Base-by-base conservation (phyloP, 2,888 invertebrate species). In the Phyllotreta cruciferae region DNA sequence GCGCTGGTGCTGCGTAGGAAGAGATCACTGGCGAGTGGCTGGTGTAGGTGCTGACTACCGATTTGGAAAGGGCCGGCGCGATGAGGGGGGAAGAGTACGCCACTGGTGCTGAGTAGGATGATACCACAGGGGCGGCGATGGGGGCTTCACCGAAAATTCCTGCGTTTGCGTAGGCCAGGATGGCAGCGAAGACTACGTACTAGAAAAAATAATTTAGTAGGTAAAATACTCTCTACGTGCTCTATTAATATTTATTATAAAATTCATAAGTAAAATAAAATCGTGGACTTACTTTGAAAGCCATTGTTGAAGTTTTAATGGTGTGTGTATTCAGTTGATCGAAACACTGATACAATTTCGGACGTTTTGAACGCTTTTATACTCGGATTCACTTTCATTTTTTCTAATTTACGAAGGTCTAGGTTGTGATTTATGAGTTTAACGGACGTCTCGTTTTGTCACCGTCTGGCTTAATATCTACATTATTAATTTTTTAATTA, bases 111-210 rank as follows among this genome's bases (percentile, higher is more conserved):
- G 47, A 47, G 53, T 74, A 72, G 10, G 73, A 71, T 61, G 75
- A 74, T 6, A 73, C 71, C 36, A 81, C 81, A 66, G 82, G 83
- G 24, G 83, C 78, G 44, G 77, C 74, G 50, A 75, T 74, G 66
- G 67, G 64, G 49, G 72, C 73, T 56, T 77, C 72, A 49, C 66
- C 63, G 13, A 87, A 77, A 72, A 84, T 77, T 68, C 89, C 88
- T 60, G 88, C 88, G 75, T 84, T 84, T 73, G 85, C 86, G 69
- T 84, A 82, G 72, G 87, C 85, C 80, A 86, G 83, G 73, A 84
- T 81, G 77, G 87, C 84, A 76, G 84, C 81, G 75, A 89, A 79
- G 60, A 86, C 79, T 70, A 87, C 11, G 41, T 45, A 38, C 57
- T 57, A 13, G 39, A 57, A 57, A 24, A 37, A 39, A 50, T 24